phyloP scores from a whole-genome alignment of 2,888 invertebrate species.

The Xestia ashworthii region DNA sequence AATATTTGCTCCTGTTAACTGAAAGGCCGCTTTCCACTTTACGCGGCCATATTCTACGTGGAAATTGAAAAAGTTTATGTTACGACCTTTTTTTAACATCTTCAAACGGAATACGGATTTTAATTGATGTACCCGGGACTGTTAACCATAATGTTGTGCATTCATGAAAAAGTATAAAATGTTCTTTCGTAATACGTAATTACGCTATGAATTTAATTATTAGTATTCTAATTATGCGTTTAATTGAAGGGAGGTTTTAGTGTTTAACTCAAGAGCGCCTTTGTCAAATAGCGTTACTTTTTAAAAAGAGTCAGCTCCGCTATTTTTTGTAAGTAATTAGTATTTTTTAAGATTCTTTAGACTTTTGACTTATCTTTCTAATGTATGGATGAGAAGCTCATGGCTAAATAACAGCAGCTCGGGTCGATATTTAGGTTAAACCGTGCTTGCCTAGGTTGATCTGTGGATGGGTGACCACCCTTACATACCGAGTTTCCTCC shows the following conservation, averaged over 20 bases:
- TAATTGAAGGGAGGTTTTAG: slow-evolving; percentile 32
- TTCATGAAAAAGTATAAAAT: slow-evolving; percentile 53
- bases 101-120: slow-evolving; percentile 79
- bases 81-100: slow-evolving; percentile 85
- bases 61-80: slow-evolving; percentile 90
- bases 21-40: slow-evolving; percentile 81
- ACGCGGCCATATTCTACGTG: slow-evolving; percentile 87
- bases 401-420: background rate
- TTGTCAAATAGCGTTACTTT: background rate
- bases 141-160: slow-evolving; percentile 40
- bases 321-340: too few relatives aligned
- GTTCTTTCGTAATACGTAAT: slow-evolving; percentile 52
- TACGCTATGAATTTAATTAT: slow-evolving; percentile 59
- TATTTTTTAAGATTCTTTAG: too few relatives aligned
- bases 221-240: slow-evolving; percentile 59
- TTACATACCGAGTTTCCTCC: background rate
- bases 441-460: background rate
- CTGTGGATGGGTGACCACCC: background rate
- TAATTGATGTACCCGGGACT: slow-evolving; percentile 75
- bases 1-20: slow-evolving; percentile 80
- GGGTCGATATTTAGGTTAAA: background rate
- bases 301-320: background rate
- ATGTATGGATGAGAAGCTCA: background rate
- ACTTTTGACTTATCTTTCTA: background rate
- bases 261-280: background rate